Evolutionary conservation across 2,888 invertebrate species (phyloP), one percentile per base, ranked within the genome.

Genomic region (Balanococcus diminutus): DNA sequence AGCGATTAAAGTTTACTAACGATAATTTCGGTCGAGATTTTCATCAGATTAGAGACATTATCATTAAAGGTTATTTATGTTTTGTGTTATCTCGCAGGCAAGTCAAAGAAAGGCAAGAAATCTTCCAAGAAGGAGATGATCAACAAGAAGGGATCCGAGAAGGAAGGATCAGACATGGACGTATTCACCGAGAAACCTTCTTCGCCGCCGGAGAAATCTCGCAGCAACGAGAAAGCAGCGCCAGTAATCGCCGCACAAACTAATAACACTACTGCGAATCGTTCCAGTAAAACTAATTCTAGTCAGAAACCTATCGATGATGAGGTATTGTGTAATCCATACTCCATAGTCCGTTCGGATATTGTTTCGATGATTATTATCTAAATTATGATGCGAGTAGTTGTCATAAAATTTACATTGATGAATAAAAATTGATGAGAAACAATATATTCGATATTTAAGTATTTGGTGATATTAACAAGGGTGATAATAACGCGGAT

Each of bases 131-230:
- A 90, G 88, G 92, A 92, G 87, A 36, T 92, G 87, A 79, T 92
- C 31, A 92, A 92, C 88, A 90, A 91, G 86, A 92, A 91, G 88
- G 92, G 92, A 87, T 91, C 92, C 72, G 92, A 91, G 88, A 92
- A 92, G 89, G 92, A 92, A 88, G 92, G 92, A 87, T 92, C 92
- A 32, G 92, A 92, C 87, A 92, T 92, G 92, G 92, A 92, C 88
- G 92, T 79, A 42, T 85, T 79, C 51, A 85, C 92, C 79, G 82
- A 86, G 16, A 81, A 86, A 61, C 36, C 82, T 31, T 67, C 75
- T 22, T 25, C 79, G 31, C 46, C 46, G 39, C 28, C 85, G 25
- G 85, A 85, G 8, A 85, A 79, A 14, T 19, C 46, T 22, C 39
- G 85, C 1, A 51, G 28, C 19, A 9, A n/a, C 11, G 84, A 84